A percentile compares a stretch with the other conserved stretches of the same genome.
Conservation (phyloP, 2,797 vertebrate species). For the Acanthurus lineatus region DNA sequence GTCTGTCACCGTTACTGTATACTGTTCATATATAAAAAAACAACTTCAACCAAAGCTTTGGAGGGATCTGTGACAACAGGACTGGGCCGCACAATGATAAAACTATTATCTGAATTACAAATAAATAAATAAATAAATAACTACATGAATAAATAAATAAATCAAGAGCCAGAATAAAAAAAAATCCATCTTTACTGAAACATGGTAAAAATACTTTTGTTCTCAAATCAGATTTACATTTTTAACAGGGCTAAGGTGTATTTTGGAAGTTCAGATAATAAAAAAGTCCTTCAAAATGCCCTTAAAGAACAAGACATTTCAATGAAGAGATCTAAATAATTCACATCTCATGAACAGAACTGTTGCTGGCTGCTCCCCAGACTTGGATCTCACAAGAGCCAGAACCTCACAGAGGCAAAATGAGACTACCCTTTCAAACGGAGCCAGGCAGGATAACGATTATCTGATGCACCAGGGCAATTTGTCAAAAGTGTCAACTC, state of each 20-base stretch:
- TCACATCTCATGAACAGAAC: conserved; percentile 31
- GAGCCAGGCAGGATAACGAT: conserved; percentile 46
- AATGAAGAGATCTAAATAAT: conserved; percentile 32
- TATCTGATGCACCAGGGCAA: conserved; percentile 57
- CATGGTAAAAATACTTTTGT: neutral
- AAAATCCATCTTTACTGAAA: neutral
- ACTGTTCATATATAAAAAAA: conserved; percentile 41
- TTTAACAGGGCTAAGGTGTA: neutral
- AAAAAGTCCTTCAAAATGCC: neutral
- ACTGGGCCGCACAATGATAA: conserved; percentile 10
- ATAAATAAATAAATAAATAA: neutral
- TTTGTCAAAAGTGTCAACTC: conserved; percentile 62
- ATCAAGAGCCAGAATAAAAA: conserved; percentile 4
- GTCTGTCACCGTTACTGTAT: conserved; percentile 46
- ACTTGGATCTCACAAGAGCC: conserved; percentile 46
- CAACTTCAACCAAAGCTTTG: conserved; percentile 75
- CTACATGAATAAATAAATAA: neutral
- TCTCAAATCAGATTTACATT: neutral
- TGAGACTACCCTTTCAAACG: conserved; percentile 34
- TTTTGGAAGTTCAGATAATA: conserved; percentile 10
- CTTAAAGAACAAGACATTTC: conserved; percentile 10
- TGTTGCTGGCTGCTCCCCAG: conserved; percentile 45
- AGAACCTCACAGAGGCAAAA: conserved; percentile 41
- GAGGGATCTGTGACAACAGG: conserved; percentile 37
- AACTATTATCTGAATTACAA: neutral